Percentiles rank a stretch among this genome's conserved stretches.
Evolutionary conservation across 2,888 invertebrate species (phyloP).

Genomic region (Clanis bilineata): DNA sequence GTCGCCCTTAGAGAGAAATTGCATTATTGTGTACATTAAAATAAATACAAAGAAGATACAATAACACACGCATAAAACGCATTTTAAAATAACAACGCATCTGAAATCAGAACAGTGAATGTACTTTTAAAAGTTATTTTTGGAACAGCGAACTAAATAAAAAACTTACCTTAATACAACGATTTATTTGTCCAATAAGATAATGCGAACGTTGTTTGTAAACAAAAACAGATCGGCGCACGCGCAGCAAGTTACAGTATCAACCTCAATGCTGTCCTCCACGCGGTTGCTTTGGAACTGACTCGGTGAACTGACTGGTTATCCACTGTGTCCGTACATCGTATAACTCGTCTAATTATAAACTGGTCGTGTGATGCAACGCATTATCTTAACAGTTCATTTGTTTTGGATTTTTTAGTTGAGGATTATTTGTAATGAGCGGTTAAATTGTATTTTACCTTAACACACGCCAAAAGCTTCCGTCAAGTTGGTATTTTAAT

Average conservation of each 20-base stretch:
- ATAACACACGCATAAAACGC: background rate
- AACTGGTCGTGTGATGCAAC: constrained; percentile 21
- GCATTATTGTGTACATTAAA: background rate
- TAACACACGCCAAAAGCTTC: too few relatives aligned
- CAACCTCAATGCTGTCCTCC: constrained; percentile 13
- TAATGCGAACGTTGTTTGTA: constrained; percentile 40
- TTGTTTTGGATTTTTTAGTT: background rate
- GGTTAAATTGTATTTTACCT: background rate
- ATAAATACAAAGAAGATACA: background rate
- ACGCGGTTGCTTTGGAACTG: constrained; percentile 18
- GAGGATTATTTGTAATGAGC: background rate
- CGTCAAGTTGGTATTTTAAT: too few relatives aligned
- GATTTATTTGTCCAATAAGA: background rate
- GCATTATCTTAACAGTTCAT: constrained; percentile 4
- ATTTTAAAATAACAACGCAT: background rate
- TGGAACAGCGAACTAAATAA: background rate
- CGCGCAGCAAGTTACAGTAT: constrained; percentile 24
- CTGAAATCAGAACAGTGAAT: background rate
- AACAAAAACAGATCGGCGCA: constrained; percentile 40
- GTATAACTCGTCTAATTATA: constrained; percentile 41
- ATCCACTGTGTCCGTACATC: constrained; percentile 21
- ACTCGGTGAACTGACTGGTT: constrained; percentile 29
- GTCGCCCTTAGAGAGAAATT: too few relatives aligned
- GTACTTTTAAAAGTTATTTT: background rate
- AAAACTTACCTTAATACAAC: background rate